phyloP scores from a whole-genome alignment of 2,888 invertebrate genomes.

The Epistrophe eligans region DNA sequence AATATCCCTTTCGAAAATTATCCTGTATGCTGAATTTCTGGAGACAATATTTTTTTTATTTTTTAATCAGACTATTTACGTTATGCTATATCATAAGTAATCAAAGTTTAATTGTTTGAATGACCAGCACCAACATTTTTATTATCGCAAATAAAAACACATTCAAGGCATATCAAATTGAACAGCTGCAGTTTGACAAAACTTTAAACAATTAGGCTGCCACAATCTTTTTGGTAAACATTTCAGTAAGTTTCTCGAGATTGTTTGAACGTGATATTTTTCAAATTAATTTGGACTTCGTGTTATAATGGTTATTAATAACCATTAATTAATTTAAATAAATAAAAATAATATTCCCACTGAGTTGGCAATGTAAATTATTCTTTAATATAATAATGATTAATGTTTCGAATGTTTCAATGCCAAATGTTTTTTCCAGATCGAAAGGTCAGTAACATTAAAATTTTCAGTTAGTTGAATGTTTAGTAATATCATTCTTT shows the following conservation, averaged over 20 bases:
- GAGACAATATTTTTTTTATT: not conserved
- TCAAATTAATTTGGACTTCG: not conserved
- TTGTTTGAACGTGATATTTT: not conserved
- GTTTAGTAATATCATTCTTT: no score
- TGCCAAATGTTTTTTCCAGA: not conserved
- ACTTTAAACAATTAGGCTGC: not conserved
- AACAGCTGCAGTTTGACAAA: not conserved
- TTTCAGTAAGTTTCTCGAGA: not conserved
- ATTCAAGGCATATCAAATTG: not conserved
- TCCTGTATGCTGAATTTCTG: no score
- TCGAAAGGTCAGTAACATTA: no score
- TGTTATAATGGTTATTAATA: not conserved
- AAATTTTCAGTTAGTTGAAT: no score
- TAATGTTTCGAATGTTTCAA: not conserved
- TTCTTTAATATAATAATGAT: not conserved
- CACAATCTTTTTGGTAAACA: not conserved
- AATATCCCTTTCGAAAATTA: no score
- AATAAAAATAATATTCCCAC: not conserved
- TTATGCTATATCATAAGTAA: not conserved
- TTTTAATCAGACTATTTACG: not conserved
- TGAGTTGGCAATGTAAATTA: not conserved
- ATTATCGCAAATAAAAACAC: not conserved
- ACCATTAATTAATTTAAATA: no score
- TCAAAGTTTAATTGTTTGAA: not conserved
- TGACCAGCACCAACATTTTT: not conserved